Base-by-base conservation (phyloP, 2,797 vertebrate genomes). In the Propithecus perrieri region DNA sequence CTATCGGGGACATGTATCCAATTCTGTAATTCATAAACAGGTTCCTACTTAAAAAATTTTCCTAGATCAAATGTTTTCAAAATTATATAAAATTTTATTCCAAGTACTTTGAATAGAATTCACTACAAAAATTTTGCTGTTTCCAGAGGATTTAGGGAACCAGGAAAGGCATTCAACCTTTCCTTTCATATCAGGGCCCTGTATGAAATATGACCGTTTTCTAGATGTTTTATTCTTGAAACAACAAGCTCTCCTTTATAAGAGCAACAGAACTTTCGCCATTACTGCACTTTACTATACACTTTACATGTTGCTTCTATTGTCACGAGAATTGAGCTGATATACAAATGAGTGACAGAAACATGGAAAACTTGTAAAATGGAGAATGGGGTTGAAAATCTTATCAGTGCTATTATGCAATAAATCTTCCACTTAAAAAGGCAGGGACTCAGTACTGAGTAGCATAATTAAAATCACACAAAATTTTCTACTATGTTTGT, bases 51-150 rank as follows among this genome's bases (percentile, higher is more conserved):
- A 28, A 22, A 26, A 80, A 38, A 48, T 13, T 46, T 81, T 86
- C 71, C 65, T 43, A 75, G 15, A 76, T 81, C 28, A 80, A 94
- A 20, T 84, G 28, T 53, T 87, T 94, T 86, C 17, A 81, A 91
- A 93, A 87, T 92, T 26, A 91, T 35, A 63, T 55, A 67, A 83
- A 38, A 80, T 79, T 91, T 87, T 86, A 93, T 75, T 91, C 43
- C 53, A 89, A 15, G 28, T 65, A 26, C 33, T 91, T 91, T 35
- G 76, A 33, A 24, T 2, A 95, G 69, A 67, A 93, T 46, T 69
- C 20, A 92, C 61, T 92, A 76, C 7, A 55, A 48, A 95, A 93
- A 85, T 38, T 35, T 26, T 93, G 18, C 24, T 59, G 38, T 93
- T 96, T 95, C 72, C 63, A 79, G 57, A 81, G 33, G 24, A 83